phyloP scores from a whole-genome alignment of 2,888 invertebrate species.

The Petrolisthes cinctipes region DNA sequence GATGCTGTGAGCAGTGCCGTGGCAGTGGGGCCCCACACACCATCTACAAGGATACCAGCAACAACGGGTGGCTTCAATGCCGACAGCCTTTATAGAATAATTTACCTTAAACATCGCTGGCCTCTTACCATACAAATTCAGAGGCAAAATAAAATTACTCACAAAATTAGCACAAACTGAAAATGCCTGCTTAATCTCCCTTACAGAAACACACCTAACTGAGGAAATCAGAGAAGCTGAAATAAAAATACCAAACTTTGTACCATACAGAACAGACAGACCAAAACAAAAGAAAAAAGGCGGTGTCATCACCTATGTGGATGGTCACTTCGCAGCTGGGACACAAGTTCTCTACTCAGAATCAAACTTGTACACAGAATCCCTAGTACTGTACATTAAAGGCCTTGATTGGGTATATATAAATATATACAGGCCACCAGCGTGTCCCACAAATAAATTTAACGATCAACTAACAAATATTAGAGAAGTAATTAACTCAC shows the following conservation, averaged over 20 bases:
- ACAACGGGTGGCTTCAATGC: neutral
- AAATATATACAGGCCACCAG: slow-evolving; percentile 25
- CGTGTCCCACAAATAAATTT: slow-evolving; percentile 1
- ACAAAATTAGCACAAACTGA: slow-evolving; percentile 3
- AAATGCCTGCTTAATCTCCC: neutral
- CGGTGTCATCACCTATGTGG: neutral
- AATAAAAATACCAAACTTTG: neutral
- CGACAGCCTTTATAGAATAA: neutral
- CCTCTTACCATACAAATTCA: slow-evolving; percentile 18
- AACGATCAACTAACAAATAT: neutral
- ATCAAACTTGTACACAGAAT: slow-evolving; percentile 13
- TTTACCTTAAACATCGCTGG: neutral
- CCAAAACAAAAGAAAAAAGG: slow-evolving; percentile 17
- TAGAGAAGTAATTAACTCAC: neutral
- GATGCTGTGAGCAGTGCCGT: neutral
- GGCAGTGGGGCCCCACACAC: neutral
- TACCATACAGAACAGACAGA: neutral
- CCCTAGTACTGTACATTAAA: neutral
- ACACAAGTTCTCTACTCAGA: neutral
- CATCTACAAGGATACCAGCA: slow-evolving; percentile 7
- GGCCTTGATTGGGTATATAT: slow-evolving; percentile 2
- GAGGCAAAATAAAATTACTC: slow-evolving; percentile 5
- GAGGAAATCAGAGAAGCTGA: slow-evolving; percentile 13
- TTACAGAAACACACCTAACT: neutral
- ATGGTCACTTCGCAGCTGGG: neutral